Conservation (phyloP, 1,140 invertebrate species). For the Macrocentrus cingulum region DNA sequence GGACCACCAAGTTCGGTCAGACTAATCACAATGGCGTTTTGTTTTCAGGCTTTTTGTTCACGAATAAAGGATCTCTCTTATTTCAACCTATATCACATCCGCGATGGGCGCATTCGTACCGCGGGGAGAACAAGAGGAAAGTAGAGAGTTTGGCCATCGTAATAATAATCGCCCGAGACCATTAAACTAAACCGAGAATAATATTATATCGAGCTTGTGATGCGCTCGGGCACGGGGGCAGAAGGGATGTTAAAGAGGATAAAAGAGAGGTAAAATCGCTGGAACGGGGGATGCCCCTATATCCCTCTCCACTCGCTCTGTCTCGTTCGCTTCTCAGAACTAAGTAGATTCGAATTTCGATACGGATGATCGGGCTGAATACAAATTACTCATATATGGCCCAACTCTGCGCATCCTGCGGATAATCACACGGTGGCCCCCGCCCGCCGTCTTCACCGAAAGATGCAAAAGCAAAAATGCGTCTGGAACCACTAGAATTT, state of each 20-base stretch:
- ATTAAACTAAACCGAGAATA: conserved; percentile 62
- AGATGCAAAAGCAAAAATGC: conserved; percentile 49
- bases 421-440: conserved; percentile 59
- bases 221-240: conserved; percentile 29
- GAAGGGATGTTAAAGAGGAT: conserved; percentile 22
- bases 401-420: conserved; percentile 36
- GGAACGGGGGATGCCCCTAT: conserved; percentile 28
- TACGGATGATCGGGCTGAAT: conserved; percentile 61
- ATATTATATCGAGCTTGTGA: conserved; percentile 58
- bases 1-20: conserved; percentile 32
- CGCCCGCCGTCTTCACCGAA: conserved; percentile 30
- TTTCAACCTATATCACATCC: too few species aligned
- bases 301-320: neutral
- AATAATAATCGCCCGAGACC: conserved; percentile 59
- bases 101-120: neutral
- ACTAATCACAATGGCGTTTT: conserved; percentile 54
- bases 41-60: conserved; percentile 41
- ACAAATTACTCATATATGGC: conserved; percentile 61
- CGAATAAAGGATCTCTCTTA: too few species aligned
- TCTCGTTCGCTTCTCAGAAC: conserved; percentile 53
- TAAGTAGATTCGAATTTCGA: conserved; percentile 63
- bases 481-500: conserved; percentile 16
- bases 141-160: conserved; percentile 35
- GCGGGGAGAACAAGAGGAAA: conserved; percentile 26
- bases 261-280: conserved; percentile 16